Evolutionary conservation across 30 jellyfish, hydroid and myxozoan genomes (phyloP).

Genomic region (Catostylus mosaicus): DNA sequence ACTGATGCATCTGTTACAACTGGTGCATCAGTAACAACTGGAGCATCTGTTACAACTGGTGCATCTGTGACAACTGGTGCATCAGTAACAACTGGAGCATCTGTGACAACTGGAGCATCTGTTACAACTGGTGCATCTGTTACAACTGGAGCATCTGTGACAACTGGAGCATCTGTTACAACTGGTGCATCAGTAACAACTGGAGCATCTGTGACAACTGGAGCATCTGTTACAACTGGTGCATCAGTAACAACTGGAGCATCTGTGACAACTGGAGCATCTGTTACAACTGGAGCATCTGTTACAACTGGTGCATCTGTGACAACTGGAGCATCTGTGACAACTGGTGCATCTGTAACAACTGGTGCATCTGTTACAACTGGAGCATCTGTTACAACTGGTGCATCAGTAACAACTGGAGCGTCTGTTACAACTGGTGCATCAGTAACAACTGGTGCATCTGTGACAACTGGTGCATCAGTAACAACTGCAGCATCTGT

Average conservation of each 20-base stretch:
- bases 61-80: slow-evolving; percentile 7
- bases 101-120: too few relatives aligned
- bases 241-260: slow-evolving; percentile 1
- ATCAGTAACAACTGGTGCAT: neutral
- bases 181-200: slow-evolving; percentile 11
- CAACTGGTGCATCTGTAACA: slow-evolving; percentile 1
- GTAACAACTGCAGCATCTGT: slow-evolving; percentile 13
- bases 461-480: slow-evolving; percentile 6
- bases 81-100: slow-evolving; percentile 2
- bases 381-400: too few relatives aligned
- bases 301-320: slow-evolving; percentile 17
- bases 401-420: neutral
- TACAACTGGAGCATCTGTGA: slow-evolving; percentile 10
- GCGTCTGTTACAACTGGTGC: neutral
- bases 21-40: slow-evolving; percentile 6
- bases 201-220: slow-evolving; percentile 6
- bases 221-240: too few relatives aligned
- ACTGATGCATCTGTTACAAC: too few relatives aligned
- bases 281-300: neutral
- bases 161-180: slow-evolving; percentile 10
- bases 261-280: neutral
- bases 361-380: slow-evolving; percentile 7
- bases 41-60: slow-evolving; percentile 12
- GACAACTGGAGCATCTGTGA: neutral
- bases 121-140: neutral